Evolutionary conservation across 2,113 vertebrate genomes (phyloP).

Genomic region (Mustela nigripes): DNA sequence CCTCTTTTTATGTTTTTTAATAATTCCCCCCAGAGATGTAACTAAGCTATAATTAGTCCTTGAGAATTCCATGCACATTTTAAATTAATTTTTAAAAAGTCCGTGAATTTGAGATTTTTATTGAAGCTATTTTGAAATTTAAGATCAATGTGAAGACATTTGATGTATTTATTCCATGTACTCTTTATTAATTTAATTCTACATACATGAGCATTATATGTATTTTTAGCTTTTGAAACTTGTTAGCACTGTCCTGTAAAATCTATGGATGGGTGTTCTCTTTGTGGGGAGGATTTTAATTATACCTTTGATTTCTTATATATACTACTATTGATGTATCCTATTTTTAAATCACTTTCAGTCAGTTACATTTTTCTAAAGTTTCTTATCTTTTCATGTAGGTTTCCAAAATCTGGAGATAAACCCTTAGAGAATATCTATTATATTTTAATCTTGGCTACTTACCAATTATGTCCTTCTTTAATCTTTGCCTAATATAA

Average conservation of each 20-base stretch:
- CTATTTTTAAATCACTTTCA: background rate
- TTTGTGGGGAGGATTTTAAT: background rate
- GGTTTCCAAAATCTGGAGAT: background rate
- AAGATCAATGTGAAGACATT: background rate
- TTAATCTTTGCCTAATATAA: background rate
- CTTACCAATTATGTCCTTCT: background rate
- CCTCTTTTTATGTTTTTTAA: background rate
- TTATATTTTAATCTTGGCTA: background rate
- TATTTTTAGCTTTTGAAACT: background rate
- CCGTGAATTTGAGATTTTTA: background rate
- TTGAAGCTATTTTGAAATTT: background rate
- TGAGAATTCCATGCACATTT: background rate
- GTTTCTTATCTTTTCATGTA: background rate
- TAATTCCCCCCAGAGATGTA: background rate
- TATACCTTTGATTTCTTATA: background rate
- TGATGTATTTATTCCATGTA: background rate
- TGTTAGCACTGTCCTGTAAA: background rate
- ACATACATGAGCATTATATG: background rate
- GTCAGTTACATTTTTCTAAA: background rate
- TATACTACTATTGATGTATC: background rate
- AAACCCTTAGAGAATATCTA: background rate
- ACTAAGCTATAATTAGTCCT: background rate
- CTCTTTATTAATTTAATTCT: background rate
- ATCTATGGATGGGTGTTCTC: background rate
- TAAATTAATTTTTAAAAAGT: background rate